These are phyloP conservation scores for Chloromyia formosa DNA, from an alignment of 2,888 invertebrate genomes.

Conservation along the genomic window DNA sequence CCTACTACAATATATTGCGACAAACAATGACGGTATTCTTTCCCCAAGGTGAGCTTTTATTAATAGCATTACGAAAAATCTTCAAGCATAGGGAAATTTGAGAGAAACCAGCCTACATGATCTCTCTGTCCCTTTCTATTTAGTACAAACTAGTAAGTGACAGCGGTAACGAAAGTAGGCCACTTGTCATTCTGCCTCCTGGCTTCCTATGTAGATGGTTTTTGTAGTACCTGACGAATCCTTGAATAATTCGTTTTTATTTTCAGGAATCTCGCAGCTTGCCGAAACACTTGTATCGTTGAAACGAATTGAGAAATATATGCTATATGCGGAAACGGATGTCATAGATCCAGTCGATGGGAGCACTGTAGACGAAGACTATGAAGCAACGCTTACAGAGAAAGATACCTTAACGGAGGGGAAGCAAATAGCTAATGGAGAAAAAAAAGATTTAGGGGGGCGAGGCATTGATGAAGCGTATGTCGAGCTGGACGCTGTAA, in stretches of 20 bases:
- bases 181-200: too few relatives aligned
- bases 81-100: too few relatives aligned
- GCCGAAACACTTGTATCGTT: constrained; percentile 73
- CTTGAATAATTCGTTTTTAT: too few relatives aligned
- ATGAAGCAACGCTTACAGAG: neutral
- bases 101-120: too few relatives aligned
- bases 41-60: constrained; percentile 72
- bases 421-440: constrained; percentile 55
- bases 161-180: too few relatives aligned
- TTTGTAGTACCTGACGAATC: too few relatives aligned
- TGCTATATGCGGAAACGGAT: constrained; percentile 70
- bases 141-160: too few relatives aligned
- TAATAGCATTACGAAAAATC: too few relatives aligned
- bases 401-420: constrained; percentile 47
- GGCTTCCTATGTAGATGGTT: too few relatives aligned
- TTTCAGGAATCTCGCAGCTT: constrained; percentile 69
- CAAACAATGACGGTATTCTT: constrained; percentile 89
- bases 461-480: constrained; percentile 62
- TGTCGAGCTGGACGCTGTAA: constrained; percentile 70
- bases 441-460: constrained; percentile 50
- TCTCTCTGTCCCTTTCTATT: too few relatives aligned
- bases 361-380: neutral
- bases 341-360: neutral
- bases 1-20: constrained; percentile 86
- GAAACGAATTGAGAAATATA: constrained; percentile 67